Conservation (phyloP, 2,888 invertebrate genomes). For the Apoda limacodes region DNA sequence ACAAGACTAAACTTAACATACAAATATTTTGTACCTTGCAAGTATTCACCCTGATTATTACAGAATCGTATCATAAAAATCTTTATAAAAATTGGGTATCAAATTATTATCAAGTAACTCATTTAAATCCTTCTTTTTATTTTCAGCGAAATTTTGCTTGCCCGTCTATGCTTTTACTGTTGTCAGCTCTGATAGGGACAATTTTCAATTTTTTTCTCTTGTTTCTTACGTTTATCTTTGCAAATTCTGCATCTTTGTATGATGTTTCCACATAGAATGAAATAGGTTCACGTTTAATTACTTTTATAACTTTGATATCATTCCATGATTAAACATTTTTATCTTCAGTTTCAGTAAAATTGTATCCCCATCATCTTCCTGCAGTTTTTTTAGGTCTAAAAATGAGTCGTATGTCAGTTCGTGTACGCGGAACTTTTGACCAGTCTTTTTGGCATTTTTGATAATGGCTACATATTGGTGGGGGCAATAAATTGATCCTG, state of each 20-base stretch:
- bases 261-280: too few species aligned
- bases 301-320: slow-evolving; percentile 8
- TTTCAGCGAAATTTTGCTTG: slow-evolving; percentile 9
- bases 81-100: too few species aligned
- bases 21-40: too few species aligned
- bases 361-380: slow-evolving; percentile 11
- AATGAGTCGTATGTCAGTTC: slow-evolving; percentile 18
- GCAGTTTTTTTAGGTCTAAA: slow-evolving; percentile 18
- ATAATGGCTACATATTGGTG: slow-evolving; percentile 15
- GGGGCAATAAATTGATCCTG: slow-evolving; percentile 24
- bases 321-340: slow-evolving; percentile 3
- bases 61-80: slow-evolving; percentile 6
- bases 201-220: too few species aligned
- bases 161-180: slow-evolving; percentile 4
- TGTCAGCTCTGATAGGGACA: too few species aligned
- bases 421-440: slow-evolving; percentile 15
- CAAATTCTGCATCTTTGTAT: too few species aligned
- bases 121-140: slow-evolving; percentile 12
- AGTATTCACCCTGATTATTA: slow-evolving; percentile 6
- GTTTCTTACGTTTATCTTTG: too few species aligned
- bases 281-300: slow-evolving; percentile 3
- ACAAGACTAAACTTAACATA: neutral
- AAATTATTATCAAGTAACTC: slow-evolving; percentile 7
- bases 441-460: slow-evolving; percentile 19
- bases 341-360: slow-evolving; percentile 8